Evolutionary conservation across 2,113 vertebrate genomes (phyloP).

Genomic region (Crotalus viridis): DNA sequence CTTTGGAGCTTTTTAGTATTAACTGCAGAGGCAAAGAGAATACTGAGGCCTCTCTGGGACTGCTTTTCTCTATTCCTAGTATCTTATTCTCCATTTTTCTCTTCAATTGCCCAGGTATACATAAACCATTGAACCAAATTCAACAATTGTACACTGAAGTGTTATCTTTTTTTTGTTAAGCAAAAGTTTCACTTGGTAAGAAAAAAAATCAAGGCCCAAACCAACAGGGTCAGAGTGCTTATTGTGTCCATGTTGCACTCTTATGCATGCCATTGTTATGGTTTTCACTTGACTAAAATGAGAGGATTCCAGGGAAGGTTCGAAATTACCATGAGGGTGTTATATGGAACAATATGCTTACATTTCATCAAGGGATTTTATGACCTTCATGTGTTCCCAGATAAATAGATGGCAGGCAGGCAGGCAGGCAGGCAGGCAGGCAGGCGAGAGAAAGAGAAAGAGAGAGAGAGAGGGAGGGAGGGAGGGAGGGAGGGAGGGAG

Average conservation of each 20-base stretch:
- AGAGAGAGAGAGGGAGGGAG: not conserved
- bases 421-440: not conserved
- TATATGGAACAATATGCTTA: not conserved
- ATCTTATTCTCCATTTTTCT: not conserved
- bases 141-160: slow-evolving; percentile 14
- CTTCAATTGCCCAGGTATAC: not conserved
- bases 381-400: not conserved
- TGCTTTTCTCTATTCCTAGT: slow-evolving; percentile 24
- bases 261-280: slow-evolving; percentile 11
- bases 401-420: not conserved
- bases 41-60: not conserved
- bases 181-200: slow-evolving; percentile 3
- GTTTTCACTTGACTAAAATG: rapidly evolving
- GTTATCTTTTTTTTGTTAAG: slow-evolving; percentile 18
- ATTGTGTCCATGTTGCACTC: slow-evolving; percentile 5
- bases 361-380: not conserved
- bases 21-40: not conserved
- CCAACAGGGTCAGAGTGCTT: not conserved
- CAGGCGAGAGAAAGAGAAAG: not conserved
- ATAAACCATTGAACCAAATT: slow-evolving; percentile 36
- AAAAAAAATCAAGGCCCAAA: not conserved
- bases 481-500: too few species aligned
- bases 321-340: not conserved
- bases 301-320: not conserved
- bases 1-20: slow-evolving; percentile 35